phyloP scores from a whole-genome alignment of 2,797 vertebrate genomes.

The Sebastes hubbsi region DNA sequence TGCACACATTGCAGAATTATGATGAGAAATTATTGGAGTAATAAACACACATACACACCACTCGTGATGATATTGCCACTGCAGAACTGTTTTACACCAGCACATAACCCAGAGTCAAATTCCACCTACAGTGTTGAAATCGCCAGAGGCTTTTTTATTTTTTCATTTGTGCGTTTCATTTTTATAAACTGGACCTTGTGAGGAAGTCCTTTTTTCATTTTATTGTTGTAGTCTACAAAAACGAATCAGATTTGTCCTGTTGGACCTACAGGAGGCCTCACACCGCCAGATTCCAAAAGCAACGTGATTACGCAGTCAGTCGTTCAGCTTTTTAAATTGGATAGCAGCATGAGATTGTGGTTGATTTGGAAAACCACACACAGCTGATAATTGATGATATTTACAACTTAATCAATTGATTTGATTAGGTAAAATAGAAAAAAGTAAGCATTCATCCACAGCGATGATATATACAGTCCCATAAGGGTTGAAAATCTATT shows the following conservation, averaged over 20 bases:
- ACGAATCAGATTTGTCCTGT: not conserved
- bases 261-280: not conserved
- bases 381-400: not conserved
- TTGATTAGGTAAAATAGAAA: not conserved
- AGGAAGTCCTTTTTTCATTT: not conserved
- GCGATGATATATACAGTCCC: not conserved
- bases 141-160: not conserved
- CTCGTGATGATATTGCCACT: not conserved
- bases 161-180: not conserved
- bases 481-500: not conserved
- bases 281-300: conserved; percentile 16
- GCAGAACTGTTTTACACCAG: conserved; percentile 21
- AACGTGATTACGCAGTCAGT: not conserved
- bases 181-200: not conserved
- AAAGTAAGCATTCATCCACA: not conserved
- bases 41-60: not conserved
- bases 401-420: not conserved
- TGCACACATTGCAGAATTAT: not conserved
- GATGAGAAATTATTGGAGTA: not conserved
- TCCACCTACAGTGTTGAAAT: not conserved
- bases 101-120: not conserved
- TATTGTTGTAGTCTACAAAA: not conserved
- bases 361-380: not conserved
- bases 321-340: not conserved
- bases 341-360: not conserved